Evolutionary conservation across 2,888 invertebrate genomes (phyloP).

Genomic region (Iphiclides podalirius): DNA sequence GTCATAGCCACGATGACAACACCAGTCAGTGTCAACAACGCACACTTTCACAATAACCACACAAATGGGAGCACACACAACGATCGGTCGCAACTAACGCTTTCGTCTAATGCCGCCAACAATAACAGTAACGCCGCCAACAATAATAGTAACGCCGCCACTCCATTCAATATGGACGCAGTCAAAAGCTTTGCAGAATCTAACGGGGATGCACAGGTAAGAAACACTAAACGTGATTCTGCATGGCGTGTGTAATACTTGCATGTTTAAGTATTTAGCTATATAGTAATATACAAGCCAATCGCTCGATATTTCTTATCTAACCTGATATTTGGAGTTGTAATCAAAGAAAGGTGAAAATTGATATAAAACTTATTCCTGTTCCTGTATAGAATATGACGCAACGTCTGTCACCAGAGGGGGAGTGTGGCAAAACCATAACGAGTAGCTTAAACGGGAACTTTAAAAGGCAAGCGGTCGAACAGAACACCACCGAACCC

Average conservation of each 20-base stretch:
- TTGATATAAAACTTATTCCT: slow-evolving; percentile 53
- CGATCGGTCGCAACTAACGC: slow-evolving; percentile 75
- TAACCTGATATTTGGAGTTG: slow-evolving; percentile 23
- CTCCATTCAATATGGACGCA: slow-evolving; percentile 59
- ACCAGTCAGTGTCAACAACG: slow-evolving; percentile 88
- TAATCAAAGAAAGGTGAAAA: slow-evolving; percentile 32
- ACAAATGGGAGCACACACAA: slow-evolving; percentile 71
- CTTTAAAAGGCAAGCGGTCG: slow-evolving; percentile 79
- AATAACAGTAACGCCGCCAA: slow-evolving; percentile 71
- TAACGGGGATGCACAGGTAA: slow-evolving; percentile 69
- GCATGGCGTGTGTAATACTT: slow-evolving; percentile 43
- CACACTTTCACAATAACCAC: slow-evolving; percentile 73
- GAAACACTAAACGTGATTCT: slow-evolving; percentile 34
- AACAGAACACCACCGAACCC: slow-evolving; percentile 61
- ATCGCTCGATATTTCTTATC: slow-evolving; percentile 30
- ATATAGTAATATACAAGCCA: slow-evolving; percentile 31
- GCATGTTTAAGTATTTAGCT: slow-evolving; percentile 30
- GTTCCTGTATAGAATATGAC: slow-evolving; percentile 81
- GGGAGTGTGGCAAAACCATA: slow-evolving; percentile 81
- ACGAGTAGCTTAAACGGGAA: slow-evolving; percentile 84
- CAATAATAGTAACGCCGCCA: slow-evolving; percentile 67
- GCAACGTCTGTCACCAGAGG: slow-evolving; percentile 86
- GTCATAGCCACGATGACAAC: slow-evolving; percentile 93
- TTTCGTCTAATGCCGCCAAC: slow-evolving; percentile 73
- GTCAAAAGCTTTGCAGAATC: slow-evolving; percentile 55